Base-by-base conservation (phyloP, 35 echinoderm and acorn worm genomes). In the Stichopus chloronotus region DNA sequence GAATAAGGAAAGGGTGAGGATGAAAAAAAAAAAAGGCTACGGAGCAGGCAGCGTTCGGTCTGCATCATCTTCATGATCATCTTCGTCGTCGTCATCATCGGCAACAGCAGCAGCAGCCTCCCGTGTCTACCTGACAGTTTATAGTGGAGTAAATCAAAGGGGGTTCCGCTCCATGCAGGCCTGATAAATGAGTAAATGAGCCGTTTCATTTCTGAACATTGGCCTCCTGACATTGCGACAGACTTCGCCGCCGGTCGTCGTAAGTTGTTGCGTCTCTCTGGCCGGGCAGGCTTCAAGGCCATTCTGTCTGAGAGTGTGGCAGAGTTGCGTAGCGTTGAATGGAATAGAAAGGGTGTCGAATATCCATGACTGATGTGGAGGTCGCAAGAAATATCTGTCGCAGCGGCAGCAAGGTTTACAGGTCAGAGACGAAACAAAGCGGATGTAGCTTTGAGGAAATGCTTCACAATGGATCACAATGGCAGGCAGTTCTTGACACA, bases 101-200 rank as follows among this genome's bases (percentile, higher is more conserved):
- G 30, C 30, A 43, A 43, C 30, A 43, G 30, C 30, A 43, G 30
- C 30, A 43, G 30, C 69, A 65, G 61, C 61, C 80, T 56, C 55
- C 82, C 57, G 55, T 82, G 24, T 85, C 82, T 85, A 85, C 20
- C 82, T 85, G 82, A 85, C 82, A 55, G 55, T 85, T 85, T 85
- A 85, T 55, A 58, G 82, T 85, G 82, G 56, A 85, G 82, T 85
- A 85, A 85, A 85, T 85, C 82, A 85, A 85, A 85, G 82, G 82
- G 82, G 54, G 82, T 85, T 85, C 55, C 82, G 82, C 82, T 85
- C 82, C 17, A 57, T 85, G 82, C 57, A 57, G 82, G 58, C 82
- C 56, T 85, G 82, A 85, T 58, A 85, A 85, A 85, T 85, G 82
- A 85, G 55, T 85, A 85, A 85, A 85, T 85, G 82, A 85, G 82